Conservation (phyloP, 2,113 vertebrate genomes). For the Lynx canadensis region DNA sequence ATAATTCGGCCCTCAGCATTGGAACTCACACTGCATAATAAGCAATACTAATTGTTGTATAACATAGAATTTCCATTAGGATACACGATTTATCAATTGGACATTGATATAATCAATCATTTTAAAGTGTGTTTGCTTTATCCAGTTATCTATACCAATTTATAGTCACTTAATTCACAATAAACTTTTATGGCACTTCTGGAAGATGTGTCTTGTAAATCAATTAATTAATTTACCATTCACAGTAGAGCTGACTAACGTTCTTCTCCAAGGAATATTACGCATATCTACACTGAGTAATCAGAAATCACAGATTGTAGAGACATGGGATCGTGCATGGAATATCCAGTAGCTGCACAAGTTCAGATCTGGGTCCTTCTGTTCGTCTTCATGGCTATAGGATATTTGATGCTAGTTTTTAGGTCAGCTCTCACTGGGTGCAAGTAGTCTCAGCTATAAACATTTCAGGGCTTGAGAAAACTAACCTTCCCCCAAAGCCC, state of each 20-base stretch:
- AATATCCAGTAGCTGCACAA: neutral
- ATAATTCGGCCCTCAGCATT: neutral
- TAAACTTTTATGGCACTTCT: neutral
- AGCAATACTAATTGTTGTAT: neutral
- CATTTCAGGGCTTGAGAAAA: conserved; percentile 60
- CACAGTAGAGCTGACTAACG: neutral
- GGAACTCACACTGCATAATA: neutral
- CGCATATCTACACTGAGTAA: neutral
- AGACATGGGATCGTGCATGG: neutral
- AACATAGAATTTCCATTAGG: neutral
- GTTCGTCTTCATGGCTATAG: conserved; percentile 16
- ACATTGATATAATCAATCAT: neutral
- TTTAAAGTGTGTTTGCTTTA: neutral
- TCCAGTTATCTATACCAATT: neutral
- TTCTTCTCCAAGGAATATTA: neutral
- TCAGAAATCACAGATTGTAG: neutral
- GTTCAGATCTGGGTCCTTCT: neutral
- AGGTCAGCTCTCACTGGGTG: conserved; percentile 68
- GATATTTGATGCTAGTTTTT: conserved; percentile 58
- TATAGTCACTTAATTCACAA: conserved; percentile 7
- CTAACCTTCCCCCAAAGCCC: conserved; percentile 47
- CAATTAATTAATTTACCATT: neutral
- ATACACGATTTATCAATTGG: neutral
- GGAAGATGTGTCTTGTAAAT: neutral
- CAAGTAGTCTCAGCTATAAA: conserved; percentile 53